These are phyloP conservation scores for Dendrophyllia cribrosa DNA, from an alignment of 64 coral and sea anemone genomes.

Conservation along the genomic window DNA sequence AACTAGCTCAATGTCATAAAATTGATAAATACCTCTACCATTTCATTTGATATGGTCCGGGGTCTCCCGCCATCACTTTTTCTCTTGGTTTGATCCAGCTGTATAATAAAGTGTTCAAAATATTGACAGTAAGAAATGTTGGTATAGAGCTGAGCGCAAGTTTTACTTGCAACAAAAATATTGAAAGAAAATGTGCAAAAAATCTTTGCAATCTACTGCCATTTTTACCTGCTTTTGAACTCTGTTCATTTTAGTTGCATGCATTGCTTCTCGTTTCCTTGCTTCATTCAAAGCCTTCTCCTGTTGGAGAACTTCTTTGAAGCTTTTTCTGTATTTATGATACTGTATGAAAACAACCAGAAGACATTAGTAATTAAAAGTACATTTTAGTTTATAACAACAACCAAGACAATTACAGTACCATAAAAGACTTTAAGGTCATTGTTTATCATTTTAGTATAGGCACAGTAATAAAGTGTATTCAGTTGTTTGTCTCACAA, in stretches of 20 bases:
- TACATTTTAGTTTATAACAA: too few species aligned
- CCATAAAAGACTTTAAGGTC: too few species aligned
- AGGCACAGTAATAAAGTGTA: too few species aligned
- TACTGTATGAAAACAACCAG: conserved; percentile 14
- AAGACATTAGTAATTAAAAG: neutral
- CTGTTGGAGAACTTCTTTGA: conserved; percentile 83
- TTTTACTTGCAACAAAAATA: neutral
- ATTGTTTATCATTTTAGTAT: too few species aligned
- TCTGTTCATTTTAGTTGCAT: conserved; percentile 80
- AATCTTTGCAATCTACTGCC: neutral
- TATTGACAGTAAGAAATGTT: neutral
- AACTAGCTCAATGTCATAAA: neutral
- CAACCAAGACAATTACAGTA: too few species aligned
- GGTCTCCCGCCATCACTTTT: conserved; percentile 44
- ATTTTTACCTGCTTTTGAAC: conserved; percentile 81
- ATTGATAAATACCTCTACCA: conserved; percentile 66
- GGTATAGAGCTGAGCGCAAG: neutral
- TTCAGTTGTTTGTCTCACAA: too few species aligned
- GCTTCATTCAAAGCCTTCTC: conserved; percentile 84
- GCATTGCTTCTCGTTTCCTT: conserved; percentile 68
- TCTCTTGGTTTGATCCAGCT: conserved; percentile 77
- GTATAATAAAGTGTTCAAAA: neutral
- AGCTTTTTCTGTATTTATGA: conserved; percentile 60
- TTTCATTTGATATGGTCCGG: conserved; percentile 54
- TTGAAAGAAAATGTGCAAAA: neutral